Percentiles rank a stretch among this genome's conserved stretches.
phyloP scores from a whole-genome alignment of 2,797 vertebrate genomes.

The Crax fasciolata region DNA sequence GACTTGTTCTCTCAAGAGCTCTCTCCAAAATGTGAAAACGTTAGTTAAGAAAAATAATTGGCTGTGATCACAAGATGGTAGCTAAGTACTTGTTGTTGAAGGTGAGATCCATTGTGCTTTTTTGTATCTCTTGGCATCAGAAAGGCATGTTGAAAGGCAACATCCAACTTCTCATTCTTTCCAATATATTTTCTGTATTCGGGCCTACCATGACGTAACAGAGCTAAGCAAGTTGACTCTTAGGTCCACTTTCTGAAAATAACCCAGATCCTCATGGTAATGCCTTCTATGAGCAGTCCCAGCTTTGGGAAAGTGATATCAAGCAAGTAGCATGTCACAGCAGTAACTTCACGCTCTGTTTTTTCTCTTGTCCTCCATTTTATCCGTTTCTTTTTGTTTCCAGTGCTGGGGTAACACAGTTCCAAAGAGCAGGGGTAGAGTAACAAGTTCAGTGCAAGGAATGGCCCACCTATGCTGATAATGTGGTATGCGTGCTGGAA shows the following conservation, averaged over 20 bases:
- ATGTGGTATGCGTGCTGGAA: not conserved
- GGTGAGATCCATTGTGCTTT: not conserved
- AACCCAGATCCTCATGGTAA: not conserved
- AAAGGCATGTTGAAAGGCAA: not conserved
- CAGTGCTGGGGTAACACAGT: not conserved
- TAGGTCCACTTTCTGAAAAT: not conserved
- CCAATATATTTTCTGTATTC: not conserved
- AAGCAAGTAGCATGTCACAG: not conserved
- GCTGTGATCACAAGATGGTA: not conserved
- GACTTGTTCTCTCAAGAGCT: not conserved
- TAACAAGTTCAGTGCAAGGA: not conserved
- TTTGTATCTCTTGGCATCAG: not conserved
- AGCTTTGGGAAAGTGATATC: not conserved
- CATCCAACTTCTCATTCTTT: not conserved
- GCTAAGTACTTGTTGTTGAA: not conserved
- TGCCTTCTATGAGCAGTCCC: not conserved
- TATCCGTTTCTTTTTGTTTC: not conserved
- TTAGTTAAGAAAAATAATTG: not conserved
- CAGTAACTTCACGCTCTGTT: not conserved
- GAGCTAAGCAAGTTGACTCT: not conserved
- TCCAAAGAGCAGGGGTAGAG: not conserved
- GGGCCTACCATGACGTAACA: not conserved
- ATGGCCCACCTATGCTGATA: rapidly evolving
- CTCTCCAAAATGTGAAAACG: not conserved
- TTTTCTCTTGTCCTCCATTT: not conserved